Evolutionary conservation across 2,113 vertebrate genomes (phyloP).

Genomic region (Catharus bicknelli): DNA sequence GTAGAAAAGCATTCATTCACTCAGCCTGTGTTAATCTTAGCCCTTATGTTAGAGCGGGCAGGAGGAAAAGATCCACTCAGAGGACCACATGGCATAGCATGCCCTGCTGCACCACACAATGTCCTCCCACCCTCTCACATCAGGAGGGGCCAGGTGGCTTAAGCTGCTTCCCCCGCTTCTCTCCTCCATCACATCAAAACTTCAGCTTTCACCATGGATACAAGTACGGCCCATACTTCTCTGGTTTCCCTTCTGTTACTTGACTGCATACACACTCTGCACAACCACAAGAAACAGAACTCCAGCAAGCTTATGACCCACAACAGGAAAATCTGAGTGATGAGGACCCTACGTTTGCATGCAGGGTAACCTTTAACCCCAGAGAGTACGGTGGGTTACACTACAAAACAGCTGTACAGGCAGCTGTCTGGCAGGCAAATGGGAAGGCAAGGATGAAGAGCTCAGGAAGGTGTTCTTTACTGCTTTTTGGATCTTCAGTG

Average conservation of each 20-base stretch:
- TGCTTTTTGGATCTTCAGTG: background rate
- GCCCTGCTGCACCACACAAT: background rate
- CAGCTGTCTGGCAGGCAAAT: background rate
- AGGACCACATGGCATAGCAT: background rate
- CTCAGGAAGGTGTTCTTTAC: background rate
- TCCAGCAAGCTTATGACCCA: background rate
- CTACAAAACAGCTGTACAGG: background rate
- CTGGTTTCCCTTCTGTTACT: background rate
- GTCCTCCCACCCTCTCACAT: background rate
- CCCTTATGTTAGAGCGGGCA: background rate
- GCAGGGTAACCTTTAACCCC: background rate
- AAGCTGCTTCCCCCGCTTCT: background rate
- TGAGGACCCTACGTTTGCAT: background rate
- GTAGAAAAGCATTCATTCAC: background rate
- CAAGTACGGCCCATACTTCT: background rate
- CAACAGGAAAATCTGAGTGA: background rate
- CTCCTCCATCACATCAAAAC: background rate
- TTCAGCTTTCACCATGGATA: background rate
- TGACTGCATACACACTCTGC: too few species aligned
- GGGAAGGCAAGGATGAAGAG: background rate
- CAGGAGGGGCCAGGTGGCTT: background rate
- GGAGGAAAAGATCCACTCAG: background rate
- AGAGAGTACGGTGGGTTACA: background rate
- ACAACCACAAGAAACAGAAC: background rate
- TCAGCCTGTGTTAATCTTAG: background rate